These are phyloP conservation scores for Iphiclides podalirius DNA, from an alignment of 2,888 invertebrate genomes.

Conservation along the genomic window DNA sequence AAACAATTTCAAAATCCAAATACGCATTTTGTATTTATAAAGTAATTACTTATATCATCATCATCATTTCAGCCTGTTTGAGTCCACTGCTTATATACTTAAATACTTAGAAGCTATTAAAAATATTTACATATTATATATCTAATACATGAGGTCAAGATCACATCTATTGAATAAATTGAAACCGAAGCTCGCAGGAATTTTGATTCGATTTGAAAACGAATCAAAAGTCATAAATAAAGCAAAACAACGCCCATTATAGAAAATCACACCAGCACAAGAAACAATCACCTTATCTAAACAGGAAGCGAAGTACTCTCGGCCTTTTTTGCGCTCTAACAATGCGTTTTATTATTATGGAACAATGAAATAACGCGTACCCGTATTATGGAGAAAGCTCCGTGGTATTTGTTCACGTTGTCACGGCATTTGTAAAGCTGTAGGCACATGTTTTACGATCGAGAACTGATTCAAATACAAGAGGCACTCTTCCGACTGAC, in stretches of 20 bases:
- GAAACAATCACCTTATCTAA: constrained; percentile 13
- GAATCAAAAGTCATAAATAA: constrained; percentile 6
- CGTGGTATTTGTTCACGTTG: constrained; percentile 30
- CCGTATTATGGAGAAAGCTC: constrained; percentile 52
- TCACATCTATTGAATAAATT: too few relatives aligned
- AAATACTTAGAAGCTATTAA: too few relatives aligned
- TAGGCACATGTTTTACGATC: constrained; percentile 16
- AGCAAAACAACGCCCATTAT: constrained; percentile 6
- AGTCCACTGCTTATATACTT: too few relatives aligned
- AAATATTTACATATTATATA: too few relatives aligned
- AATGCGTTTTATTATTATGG: constrained; percentile 43
- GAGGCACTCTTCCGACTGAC: background rate
- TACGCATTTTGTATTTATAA: too few relatives aligned
- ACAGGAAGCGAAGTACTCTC: constrained; percentile 15
- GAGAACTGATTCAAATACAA: constrained; percentile 1
- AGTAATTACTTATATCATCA: too few relatives aligned
- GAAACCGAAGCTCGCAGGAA: too few relatives aligned
- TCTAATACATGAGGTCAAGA: too few relatives aligned
- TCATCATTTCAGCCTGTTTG: too few relatives aligned
- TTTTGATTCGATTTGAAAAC: too few relatives aligned
- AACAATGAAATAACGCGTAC: constrained; percentile 54
- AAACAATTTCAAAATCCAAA: too few relatives aligned
- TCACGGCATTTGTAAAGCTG: constrained; percentile 12
- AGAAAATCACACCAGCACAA: constrained; percentile 3
- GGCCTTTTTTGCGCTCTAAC: constrained; percentile 49